Evolutionary conservation across 2,797 vertebrate species (phyloP).

Genomic region (Lophotriccus pileatus): DNA sequence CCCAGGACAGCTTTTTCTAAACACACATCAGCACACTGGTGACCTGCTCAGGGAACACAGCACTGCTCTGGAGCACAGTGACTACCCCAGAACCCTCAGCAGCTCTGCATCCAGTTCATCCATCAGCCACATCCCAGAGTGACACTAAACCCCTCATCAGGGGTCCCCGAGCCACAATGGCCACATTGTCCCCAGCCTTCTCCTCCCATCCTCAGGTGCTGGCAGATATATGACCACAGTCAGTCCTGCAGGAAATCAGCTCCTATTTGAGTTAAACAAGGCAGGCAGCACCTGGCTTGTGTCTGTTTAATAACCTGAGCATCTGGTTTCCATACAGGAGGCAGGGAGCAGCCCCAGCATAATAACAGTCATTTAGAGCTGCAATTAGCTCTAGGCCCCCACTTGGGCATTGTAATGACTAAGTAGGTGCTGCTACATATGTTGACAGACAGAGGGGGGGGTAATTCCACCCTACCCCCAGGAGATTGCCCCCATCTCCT

Average conservation of each 20-base stretch:
- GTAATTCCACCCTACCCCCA: not conserved
- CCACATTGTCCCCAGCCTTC: not conserved
- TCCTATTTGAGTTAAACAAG: not conserved
- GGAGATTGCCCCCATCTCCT: not conserved
- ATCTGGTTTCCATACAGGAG: conserved; percentile 25
- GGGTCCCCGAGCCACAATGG: not conserved
- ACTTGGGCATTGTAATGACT: not conserved
- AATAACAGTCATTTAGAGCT: conserved; percentile 2
- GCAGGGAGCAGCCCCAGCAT: not conserved
- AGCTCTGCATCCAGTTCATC: not conserved
- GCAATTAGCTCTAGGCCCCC: not conserved
- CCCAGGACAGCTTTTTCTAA: not conserved
- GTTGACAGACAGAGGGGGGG: not conserved
- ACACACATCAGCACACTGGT: rapidly evolving
- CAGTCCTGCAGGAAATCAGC: not conserved
- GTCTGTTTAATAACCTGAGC: not conserved
- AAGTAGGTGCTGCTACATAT: not conserved
- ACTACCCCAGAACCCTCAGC: not conserved
- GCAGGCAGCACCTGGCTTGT: conserved; percentile 37
- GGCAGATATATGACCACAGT: not conserved
- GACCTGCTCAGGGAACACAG: not conserved
- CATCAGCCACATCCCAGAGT: not conserved
- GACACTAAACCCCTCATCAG: not conserved
- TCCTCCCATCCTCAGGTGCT: not conserved
- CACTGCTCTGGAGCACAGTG: not conserved